phyloP scores from a whole-genome alignment of 2,113 vertebrate genomes.

The Delphinapterus leucas region DNA sequence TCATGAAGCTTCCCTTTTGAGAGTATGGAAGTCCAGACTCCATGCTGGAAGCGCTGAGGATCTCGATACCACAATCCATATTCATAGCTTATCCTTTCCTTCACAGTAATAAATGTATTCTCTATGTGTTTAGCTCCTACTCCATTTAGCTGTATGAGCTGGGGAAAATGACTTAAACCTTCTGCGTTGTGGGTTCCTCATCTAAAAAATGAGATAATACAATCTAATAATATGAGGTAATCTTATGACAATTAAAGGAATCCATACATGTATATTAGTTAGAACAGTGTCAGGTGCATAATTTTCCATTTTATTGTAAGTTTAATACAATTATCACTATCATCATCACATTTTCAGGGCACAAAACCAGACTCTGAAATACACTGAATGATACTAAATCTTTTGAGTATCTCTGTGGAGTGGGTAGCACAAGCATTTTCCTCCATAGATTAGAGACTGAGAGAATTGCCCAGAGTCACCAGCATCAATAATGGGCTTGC shows the following conservation, averaged over 20 bases:
- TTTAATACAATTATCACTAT: not conserved
- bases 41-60: not conserved
- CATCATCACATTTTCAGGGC: not conserved
- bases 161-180: not conserved
- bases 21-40: not conserved
- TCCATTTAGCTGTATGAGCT: not conserved
- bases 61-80: not conserved
- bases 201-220: not conserved
- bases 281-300: not conserved
- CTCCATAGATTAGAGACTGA: not conserved
- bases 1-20: not conserved
- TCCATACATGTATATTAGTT: not conserved
- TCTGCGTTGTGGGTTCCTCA: not conserved
- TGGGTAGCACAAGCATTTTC: not conserved
- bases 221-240: not conserved
- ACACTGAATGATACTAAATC: not conserved
- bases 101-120: too few relatives aligned
- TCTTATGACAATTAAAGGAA: not conserved
- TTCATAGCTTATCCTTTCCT: not conserved
- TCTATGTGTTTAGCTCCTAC: not conserved
- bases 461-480: not conserved
- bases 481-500: not conserved
- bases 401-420: not conserved
- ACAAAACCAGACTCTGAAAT: not conserved
- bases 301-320: not conserved